Conservation (phyloP, 2,888 invertebrate species). For the Cenopis cana region DNA sequence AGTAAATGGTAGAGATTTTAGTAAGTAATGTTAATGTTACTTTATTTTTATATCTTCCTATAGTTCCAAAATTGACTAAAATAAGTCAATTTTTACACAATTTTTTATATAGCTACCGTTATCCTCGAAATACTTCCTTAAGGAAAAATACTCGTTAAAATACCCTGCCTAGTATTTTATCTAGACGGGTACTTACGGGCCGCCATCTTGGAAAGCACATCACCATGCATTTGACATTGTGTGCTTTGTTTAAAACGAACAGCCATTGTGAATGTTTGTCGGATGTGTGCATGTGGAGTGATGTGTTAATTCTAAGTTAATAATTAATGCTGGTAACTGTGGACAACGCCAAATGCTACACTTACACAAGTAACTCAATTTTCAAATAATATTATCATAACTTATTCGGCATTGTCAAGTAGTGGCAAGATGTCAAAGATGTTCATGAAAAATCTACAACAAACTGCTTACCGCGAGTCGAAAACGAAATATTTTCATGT, state of each 20-base stretch:
- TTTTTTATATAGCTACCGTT: background rate
- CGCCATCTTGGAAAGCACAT: slow-evolving; percentile 30
- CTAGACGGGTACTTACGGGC: slow-evolving; percentile 40
- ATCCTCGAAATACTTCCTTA: slow-evolving; percentile 12
- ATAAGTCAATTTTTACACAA: background rate
- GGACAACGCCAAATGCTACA: slow-evolving; percentile 9
- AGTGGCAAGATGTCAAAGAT: background rate
- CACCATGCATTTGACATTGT: slow-evolving; percentile 38
- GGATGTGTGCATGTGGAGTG: slow-evolving; percentile 39
- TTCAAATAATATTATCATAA: background rate
- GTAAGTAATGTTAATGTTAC: background rate
- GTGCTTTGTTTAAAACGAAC: slow-evolving; percentile 38
- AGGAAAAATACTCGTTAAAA: slow-evolving; percentile 32
- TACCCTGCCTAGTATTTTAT: slow-evolving; percentile 40
- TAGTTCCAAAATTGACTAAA: slow-evolving; percentile 4
- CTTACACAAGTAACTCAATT: background rate
- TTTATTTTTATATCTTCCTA: background rate
- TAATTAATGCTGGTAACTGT: background rate
- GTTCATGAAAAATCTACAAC: background rate
- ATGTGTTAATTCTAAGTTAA: slow-evolving; percentile 26
- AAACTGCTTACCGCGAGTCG: too few species aligned
- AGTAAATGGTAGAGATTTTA: background rate
- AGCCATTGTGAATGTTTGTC: slow-evolving; percentile 34
- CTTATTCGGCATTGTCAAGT: background rate
- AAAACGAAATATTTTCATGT: too few species aligned